A percentile compares a stretch with the other conserved stretches of the same genome.
These are phyloP conservation scores for Maconellicoccus hirsutus DNA, from an alignment of 1,140 invertebrate genomes.

Conservation along the genomic window DNA sequence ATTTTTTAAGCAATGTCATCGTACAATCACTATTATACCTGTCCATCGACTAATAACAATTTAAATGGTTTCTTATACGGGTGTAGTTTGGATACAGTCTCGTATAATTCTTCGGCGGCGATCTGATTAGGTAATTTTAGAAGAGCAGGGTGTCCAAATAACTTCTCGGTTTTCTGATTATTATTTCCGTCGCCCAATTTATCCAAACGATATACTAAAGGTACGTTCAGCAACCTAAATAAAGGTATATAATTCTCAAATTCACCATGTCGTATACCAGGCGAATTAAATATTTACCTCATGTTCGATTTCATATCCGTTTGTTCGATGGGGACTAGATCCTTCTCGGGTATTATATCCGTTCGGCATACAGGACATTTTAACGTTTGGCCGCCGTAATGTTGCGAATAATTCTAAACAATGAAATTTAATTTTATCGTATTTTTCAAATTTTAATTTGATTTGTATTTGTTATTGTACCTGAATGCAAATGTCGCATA, in stretches of 20 bases:
- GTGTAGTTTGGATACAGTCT: conserved; percentile 39
- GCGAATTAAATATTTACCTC: conserved; percentile 25
- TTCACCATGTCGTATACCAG: too few species aligned
- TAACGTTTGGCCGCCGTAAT: conserved; percentile 37
- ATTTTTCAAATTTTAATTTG: background rate
- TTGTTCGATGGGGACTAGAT: conserved; percentile 39
- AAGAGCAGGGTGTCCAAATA: conserved; percentile 48
- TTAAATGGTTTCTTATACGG: conserved; percentile 40
- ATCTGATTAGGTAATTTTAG: conserved; percentile 46
- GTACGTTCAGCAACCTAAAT: conserved; percentile 43
- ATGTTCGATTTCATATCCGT: conserved; percentile 35
- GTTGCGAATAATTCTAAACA: conserved; percentile 39
- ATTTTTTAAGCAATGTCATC: too few species aligned
- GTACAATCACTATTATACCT: conserved; percentile 32
- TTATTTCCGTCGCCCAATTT: conserved; percentile 41
- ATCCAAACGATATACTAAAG: conserved; percentile 44
- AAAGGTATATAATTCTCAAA: conserved; percentile 9
- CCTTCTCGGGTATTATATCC: conserved; percentile 37
- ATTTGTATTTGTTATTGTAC: too few species aligned
- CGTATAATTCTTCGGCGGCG: conserved; percentile 41
- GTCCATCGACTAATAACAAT: conserved; percentile 40
- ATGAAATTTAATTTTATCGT: background rate
- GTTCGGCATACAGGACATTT: conserved; percentile 43
- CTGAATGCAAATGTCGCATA: conserved; percentile 49
- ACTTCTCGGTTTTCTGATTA: conserved; percentile 38